A percentile compares a stretch with the other conserved stretches of the same genome.
phyloP scores from a whole-genome alignment of 2,113 vertebrate species.

The Nerophis lumbriciformis region DNA sequence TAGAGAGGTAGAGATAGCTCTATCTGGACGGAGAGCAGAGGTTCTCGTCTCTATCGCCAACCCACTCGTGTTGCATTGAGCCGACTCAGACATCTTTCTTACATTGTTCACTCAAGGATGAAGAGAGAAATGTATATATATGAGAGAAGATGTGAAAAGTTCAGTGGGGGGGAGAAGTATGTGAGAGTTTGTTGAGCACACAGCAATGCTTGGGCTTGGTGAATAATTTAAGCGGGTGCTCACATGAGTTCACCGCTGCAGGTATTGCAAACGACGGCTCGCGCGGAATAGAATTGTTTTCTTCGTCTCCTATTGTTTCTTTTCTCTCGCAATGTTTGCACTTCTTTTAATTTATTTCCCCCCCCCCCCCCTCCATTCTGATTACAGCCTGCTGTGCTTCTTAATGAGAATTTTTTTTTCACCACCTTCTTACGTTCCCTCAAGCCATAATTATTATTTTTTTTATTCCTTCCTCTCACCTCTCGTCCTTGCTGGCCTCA shows the following conservation, averaged over 20 bases:
- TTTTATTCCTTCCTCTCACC: not conserved
- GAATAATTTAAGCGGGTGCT: constrained; percentile 56
- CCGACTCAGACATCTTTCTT: constrained; percentile 2
- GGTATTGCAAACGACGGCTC: constrained; percentile 36
- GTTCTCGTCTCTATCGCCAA: constrained; percentile 12
- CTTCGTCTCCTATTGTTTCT: not conserved
- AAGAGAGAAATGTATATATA: not conserved
- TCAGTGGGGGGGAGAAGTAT: constrained; percentile 28
- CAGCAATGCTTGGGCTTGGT: constrained; percentile 33
- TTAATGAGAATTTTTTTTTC: constrained; percentile 2
- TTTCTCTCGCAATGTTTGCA: not conserved
- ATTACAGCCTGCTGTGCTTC: not conserved
- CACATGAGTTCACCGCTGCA: constrained; percentile 49
- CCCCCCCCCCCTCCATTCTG: not conserved
- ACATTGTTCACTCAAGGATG: not conserved
- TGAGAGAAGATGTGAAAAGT: constrained; percentile 30
- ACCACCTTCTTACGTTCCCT: not conserved
- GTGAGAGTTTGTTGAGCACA: constrained; percentile 47
- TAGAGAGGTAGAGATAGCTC: too few relatives aligned
- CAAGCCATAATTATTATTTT: not conserved
- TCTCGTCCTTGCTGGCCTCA: constrained; percentile 26
- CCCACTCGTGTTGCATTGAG: constrained; percentile 15
- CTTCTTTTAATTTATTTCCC: not conserved
- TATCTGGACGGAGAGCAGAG: constrained; percentile 8
- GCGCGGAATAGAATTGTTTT: constrained; percentile 6